Evolutionary conservation across 2,113 vertebrate species (phyloP).

Genomic region (Ochotona curzoniae): DNA sequence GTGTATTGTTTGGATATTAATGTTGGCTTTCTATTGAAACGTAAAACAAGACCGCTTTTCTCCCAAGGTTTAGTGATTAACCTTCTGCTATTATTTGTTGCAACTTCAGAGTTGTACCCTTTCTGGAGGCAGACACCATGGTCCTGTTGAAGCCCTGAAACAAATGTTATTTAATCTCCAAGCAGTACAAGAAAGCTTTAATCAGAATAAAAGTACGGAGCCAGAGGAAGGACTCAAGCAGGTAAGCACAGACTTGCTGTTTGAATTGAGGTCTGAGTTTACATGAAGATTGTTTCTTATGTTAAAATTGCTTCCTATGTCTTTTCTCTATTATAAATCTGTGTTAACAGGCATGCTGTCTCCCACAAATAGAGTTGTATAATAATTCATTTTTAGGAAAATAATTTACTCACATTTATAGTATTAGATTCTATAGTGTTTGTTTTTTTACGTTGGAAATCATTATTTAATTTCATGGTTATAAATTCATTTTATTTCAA

Average conservation of each 20-base stretch:
- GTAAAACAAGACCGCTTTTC: neutral
- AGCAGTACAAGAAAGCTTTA: constrained; percentile 86
- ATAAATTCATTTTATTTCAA: constrained; percentile 23
- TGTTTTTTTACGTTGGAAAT: neutral
- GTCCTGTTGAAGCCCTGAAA: constrained; percentile 90
- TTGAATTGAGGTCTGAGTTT: constrained; percentile 17
- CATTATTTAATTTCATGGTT: constrained; percentile 40
- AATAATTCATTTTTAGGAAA: neutral
- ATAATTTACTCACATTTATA: neutral
- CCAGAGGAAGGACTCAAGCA: constrained; percentile 67
- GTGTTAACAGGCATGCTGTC: neutral
- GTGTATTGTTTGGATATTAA: constrained; percentile 30
- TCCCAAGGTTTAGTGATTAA: neutral
- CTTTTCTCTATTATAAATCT: constrained; percentile 5
- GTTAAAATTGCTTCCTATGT: neutral
- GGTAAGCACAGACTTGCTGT: constrained; percentile 72
- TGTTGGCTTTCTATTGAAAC: constrained; percentile 49
- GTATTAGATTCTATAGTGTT: neutral
- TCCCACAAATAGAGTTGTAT: neutral
- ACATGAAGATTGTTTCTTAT: neutral
- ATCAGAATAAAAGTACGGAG: constrained; percentile 63
- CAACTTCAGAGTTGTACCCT: constrained; percentile 75
- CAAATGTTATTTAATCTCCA: constrained; percentile 90
- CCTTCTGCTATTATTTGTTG: neutral
- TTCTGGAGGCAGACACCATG: constrained; percentile 85